Conservation (phyloP, 2,888 invertebrate genomes). For the Synergus itoensis region DNA sequence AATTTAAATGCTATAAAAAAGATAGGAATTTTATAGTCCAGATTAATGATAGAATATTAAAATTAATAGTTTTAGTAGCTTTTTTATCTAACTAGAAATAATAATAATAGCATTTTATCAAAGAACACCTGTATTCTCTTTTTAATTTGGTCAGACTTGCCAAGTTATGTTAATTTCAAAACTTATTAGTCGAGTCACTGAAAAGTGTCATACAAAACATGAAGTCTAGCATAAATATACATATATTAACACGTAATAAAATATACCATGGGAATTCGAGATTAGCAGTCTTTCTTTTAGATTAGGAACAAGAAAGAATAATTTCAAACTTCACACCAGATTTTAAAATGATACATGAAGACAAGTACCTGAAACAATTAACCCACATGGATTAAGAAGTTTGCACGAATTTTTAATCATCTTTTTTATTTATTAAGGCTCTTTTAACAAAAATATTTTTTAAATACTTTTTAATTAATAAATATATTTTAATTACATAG, state of each 20-base stretch:
- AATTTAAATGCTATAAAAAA: no score
- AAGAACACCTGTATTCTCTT: neutral
- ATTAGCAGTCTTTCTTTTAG: neutral
- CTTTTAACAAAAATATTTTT: neutral
- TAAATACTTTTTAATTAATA: neutral
- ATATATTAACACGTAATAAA: neutral
- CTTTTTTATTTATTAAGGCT: neutral
- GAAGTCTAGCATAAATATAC: neutral
- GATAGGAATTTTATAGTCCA: neutral
- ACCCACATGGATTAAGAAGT: neutral
- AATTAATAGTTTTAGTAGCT: neutral
- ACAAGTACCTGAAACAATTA: neutral
- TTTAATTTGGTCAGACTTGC: neutral
- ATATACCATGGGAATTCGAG: neutral
- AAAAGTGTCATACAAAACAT: conserved; percentile 21
- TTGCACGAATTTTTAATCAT: neutral
- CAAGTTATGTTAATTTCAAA: conserved; percentile 10
- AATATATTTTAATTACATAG: neutral
- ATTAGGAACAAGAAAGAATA: neutral
- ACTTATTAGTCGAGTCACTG: neutral
- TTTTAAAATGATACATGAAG: no score
- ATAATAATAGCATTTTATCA: neutral
- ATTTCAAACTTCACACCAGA: no score
- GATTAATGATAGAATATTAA: neutral
- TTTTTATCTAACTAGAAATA: neutral